Conservation (phyloP, 2,888 invertebrate genomes). For the Tetranychus piercei region DNA sequence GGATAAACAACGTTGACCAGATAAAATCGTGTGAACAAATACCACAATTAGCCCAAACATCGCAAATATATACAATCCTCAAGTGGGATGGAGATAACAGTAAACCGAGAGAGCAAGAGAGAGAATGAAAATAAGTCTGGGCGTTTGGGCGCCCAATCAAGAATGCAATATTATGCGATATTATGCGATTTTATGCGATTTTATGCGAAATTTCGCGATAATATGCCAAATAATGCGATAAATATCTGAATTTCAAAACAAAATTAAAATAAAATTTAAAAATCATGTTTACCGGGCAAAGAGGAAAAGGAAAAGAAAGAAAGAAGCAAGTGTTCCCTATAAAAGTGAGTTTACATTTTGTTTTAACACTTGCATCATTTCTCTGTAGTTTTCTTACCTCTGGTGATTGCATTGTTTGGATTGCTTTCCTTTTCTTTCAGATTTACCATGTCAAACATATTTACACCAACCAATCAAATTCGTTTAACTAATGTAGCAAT, state of each 20-base stretch:
- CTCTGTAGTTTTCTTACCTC: too few relatives aligned
- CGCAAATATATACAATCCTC: background rate
- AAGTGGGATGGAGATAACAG: too few relatives aligned
- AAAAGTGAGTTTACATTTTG: background rate
- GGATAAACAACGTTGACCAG: background rate
- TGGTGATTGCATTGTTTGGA: background rate
- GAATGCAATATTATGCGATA: too few relatives aligned
- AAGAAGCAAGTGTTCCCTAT: background rate
- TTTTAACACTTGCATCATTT: background rate
- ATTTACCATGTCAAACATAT: slow-evolving; percentile 40
- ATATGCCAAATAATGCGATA: too few relatives aligned
- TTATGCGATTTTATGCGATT: too few relatives aligned
- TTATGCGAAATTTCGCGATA: too few relatives aligned
- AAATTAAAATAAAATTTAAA: background rate
- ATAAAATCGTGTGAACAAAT: background rate
- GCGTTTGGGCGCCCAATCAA: too few relatives aligned
- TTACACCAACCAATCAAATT: slow-evolving; percentile 96
- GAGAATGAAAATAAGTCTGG: too few relatives aligned
- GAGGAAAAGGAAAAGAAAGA: background rate
- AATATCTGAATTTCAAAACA: background rate
- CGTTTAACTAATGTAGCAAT: slow-evolving; percentile 32
- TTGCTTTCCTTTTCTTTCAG: background rate
- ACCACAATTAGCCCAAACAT: background rate
- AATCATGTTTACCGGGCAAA: background rate
- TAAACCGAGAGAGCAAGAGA: too few relatives aligned